Base-by-base conservation (phyloP, 2,797 vertebrate species). In the Clarias pachynema region DNA sequence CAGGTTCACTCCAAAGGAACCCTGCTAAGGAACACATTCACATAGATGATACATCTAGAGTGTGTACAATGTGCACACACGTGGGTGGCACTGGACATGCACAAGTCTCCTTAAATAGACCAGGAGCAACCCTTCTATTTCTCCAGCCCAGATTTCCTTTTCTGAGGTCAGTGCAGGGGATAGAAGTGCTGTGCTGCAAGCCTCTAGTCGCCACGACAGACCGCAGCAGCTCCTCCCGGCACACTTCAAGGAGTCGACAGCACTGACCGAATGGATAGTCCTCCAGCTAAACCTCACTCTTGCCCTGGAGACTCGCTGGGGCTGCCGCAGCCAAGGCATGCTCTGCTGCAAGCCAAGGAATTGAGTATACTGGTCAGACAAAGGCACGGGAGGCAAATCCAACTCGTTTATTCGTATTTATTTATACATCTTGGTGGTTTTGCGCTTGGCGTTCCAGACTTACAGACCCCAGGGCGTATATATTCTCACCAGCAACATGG, bases 131-230 rank as follows among this genome's bases (percentile, higher is more conserved):
- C 94, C 94, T 93, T 94, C 94, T 92, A 95, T 95, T 95, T 95
- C 87, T 90, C 87, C 90, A 89, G 94, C 93, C 95, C 94, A 95
- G 93, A 95, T 95, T 96, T 96, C 95, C 95, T 96, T 94, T 96
- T 94, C 95, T 96, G 95, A 96, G 95, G 95, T 95, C 82, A 89
- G 89, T 89, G 90, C 91, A 90, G 91, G 90, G 94, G 91, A 91
- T 95, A 92, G 92, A 95, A 95, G 95, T 94, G 95, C 95, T 93
- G 93, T 92, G 92, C 91, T 93, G 95, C 93, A 94, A 95, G 89
- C 93, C 93, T 95, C 91, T 89, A 92, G 95, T 95, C 95, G 93
- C 94, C 95, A 95, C 89, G 90, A 93, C 89, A 92, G 90, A 95
- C 96, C 95, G 75, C 94, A 94, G 89, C 66, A 91, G 94, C 94